These are phyloP conservation scores for Anolis sagrei DNA, from an alignment of 2,113 vertebrate genomes.

Conservation along the genomic window DNA sequence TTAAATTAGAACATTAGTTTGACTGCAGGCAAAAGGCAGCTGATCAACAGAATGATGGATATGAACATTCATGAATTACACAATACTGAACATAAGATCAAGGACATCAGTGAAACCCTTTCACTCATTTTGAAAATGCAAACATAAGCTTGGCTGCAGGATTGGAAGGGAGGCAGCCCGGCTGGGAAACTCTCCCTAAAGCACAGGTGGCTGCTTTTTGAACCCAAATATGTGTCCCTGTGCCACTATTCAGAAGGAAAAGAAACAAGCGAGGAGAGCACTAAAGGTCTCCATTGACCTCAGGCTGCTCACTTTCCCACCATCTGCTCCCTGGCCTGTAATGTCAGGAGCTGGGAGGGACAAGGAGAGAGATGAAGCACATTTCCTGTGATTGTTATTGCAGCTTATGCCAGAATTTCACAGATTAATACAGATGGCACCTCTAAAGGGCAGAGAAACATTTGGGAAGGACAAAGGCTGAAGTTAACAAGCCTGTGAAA, in stretches of 20 bases:
- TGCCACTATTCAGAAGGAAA: conserved; percentile 46
- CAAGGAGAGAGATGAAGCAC: not conserved
- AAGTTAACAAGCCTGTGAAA: not conserved
- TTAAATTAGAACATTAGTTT: not conserved
- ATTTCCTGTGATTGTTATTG: not conserved
- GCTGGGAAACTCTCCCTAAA: conserved; percentile 32
- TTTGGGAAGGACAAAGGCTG: conserved; percentile 1
- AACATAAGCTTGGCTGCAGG: not conserved
- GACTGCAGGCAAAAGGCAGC: not conserved
- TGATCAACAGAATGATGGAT: not conserved
- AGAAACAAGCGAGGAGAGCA: conserved; percentile 16
- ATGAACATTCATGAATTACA: not conserved
- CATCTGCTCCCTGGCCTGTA: conserved; percentile 28
- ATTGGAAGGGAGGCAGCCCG: not conserved
- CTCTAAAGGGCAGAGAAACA: not conserved
- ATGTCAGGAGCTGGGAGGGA: not conserved
- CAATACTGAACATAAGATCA: not conserved
- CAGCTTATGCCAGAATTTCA: not conserved
- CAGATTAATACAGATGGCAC: conserved; percentile 1
- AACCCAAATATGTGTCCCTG: not conserved
- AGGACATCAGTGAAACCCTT: not conserved
- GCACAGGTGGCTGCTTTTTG: conserved; percentile 43
- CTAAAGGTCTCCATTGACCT: conserved; percentile 48
- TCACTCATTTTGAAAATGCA: not conserved
- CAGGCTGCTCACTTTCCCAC: conserved; percentile 46